Evolutionary conservation across 2,888 invertebrate species (phyloP), one percentile per base, ranked within the genome.

Genomic region (Scelioninae gen. 2): DNA sequence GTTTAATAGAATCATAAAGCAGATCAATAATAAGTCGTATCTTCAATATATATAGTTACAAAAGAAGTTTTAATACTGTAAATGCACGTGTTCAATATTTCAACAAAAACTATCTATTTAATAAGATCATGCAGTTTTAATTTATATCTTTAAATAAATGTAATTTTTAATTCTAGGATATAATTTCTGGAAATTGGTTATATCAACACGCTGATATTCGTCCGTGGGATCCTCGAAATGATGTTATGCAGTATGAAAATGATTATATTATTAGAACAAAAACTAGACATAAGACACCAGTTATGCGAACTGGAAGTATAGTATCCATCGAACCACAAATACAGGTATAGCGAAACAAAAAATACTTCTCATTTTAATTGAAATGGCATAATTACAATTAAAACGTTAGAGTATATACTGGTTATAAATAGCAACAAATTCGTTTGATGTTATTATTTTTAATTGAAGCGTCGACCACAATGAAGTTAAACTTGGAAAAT

Each of bases 221-320:
- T 39, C 95, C 96, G 0, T 97, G 97, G 97, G 94, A 96, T 87
- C 89, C 91, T 0, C 89, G 92, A 61, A 95, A 95, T 76, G 97
- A 97, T 85, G 86, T 95, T 18, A 88, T 94, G 75, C 97, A 97
- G 82, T 96, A 92, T 84, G 97, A 97, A 84, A 90, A 91, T 4
- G 91, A 94, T 58, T 96, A 92, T 84, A 88, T 92, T 52, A 92
- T 97, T 35, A 89, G 91, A 64, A 94, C 95, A 0, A 91, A 93
- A 84, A 93, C 93, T 5, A 89, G 91, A 63, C 93, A 93, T 84
- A 90, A 90, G 77, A 92, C 93, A 16, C 92, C 93, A 45, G 91
- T 92, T 81, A 91, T 93, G 79, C 88, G 92, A 74, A 91, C 92
- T 28, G 89, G 91, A 50, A 92, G 92, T 83, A 91, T 93, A 75